Evolutionary conservation across 2,797 vertebrate species (phyloP), one percentile per base, ranked within the genome.

Genomic region (Xerus rutilus): DNA sequence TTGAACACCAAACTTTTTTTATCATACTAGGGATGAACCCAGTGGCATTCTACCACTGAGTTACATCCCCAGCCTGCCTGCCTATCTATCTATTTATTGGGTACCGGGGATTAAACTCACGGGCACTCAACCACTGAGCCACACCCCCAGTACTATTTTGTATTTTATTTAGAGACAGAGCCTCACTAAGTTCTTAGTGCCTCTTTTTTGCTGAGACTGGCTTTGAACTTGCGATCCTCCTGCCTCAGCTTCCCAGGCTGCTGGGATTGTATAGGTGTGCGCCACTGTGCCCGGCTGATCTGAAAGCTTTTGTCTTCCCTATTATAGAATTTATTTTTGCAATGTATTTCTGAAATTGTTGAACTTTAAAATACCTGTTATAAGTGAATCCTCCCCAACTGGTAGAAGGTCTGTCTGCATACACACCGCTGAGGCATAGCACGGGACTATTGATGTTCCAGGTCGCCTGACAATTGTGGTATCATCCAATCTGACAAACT

Each of bases 281-380:
- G 5, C 65, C 14, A 67, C 32, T 7, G 15, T 2, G 7, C 32
- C 30, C 7, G 65, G 65, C 65, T 5, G 13, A 94, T 72, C 39
- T 94, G 23, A 86, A 88, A 79, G 94, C 45, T 30, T 83, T 76
- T 87, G 39, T 78, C 49, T 96, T 78, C n/a, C 83, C 69, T 90
- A 83, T 73, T 62, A 96, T 5, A 69, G 32, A 89, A 84, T 74
- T 93, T 15, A 88, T 54, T 88, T 57, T 67, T 95, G 74, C 62
- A 88, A 95, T 8, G 83, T 30, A 94, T 87, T 83, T 94, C 69
- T 82, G 83, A 67, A 45, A 43, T 86, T 72, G n/a, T 0, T 65
- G 28, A 91, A 47, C 45, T 95, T 88, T 76, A 84, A 96, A 92
- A 92, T 98, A 97, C 97, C 97, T 97, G 94, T 94, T 96, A 54